Evolutionary conservation across 2,797 vertebrate genomes (phyloP).

Genomic region (Novumbra hubbsi): DNA sequence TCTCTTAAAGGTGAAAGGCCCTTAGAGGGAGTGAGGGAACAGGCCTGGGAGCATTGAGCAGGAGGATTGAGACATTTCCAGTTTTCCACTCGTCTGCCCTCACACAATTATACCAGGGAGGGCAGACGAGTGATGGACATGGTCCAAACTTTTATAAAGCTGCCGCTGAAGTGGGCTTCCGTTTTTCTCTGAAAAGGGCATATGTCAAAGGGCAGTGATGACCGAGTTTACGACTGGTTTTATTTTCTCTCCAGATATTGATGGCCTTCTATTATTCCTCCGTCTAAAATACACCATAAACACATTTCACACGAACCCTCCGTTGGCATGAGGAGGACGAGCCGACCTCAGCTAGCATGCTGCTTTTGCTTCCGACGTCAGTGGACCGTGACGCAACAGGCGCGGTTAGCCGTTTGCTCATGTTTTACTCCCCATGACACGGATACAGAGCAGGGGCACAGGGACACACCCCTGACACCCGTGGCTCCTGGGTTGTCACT

Average conservation of each 20-base stretch:
- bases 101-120: slow-evolving; percentile 56
- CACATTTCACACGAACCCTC: background rate
- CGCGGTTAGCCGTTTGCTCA: background rate
- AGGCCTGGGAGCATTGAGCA: slow-evolving; percentile 42
- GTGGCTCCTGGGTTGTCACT: slow-evolving; percentile 36
- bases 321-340: background rate
- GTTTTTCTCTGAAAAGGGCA: slow-evolving; percentile 64
- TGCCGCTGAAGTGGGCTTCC: slow-evolving; percentile 46
- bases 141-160: slow-evolving; percentile 51
- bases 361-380: no score
- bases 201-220: slow-evolving; percentile 52
- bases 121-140: slow-evolving; percentile 52
- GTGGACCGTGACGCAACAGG: background rate
- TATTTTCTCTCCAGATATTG: slow-evolving; percentile 55
- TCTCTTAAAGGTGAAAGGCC: slow-evolving; percentile 50
- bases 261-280: slow-evolving; percentile 38
- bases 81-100: slow-evolving; percentile 63
- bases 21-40: slow-evolving; percentile 49
- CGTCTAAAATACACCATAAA: background rate
- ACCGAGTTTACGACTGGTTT: slow-evolving; percentile 36
- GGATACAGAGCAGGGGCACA: slow-evolving; percentile 11
- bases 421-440: background rate
- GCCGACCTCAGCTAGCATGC: background rate
- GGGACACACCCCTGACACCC: slow-evolving; percentile 46
- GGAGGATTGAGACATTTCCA: slow-evolving; percentile 64